phyloP scores from a whole-genome alignment of 2,113 vertebrate species.

The Nyctibius bracteatus region DNA sequence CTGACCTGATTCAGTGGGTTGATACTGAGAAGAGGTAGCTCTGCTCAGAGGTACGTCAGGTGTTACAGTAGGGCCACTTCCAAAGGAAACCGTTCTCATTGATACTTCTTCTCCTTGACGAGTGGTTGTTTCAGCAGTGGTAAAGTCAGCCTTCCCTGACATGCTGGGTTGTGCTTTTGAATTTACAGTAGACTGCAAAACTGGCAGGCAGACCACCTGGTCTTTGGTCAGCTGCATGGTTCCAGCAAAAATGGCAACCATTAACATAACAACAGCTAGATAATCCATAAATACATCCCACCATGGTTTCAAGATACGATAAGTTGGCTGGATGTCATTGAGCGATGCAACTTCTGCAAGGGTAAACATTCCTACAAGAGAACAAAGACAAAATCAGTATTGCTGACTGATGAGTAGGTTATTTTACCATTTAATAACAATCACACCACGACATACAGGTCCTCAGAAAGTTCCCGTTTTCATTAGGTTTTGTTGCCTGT shows the following conservation, averaged over 20 bases:
- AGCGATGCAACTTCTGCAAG: constrained; percentile 98
- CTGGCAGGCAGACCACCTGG: constrained; percentile 96
- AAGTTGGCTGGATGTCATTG: constrained; percentile 97
- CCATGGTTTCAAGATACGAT: constrained; percentile 99
- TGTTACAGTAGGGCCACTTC: constrained; percentile 71
- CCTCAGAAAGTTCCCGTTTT: background rate
- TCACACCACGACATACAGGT: background rate
- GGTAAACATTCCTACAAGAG: constrained; percentile 95
- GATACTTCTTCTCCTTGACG: constrained; percentile 49
- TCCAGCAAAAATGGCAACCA: constrained; percentile 98
- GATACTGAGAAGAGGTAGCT: constrained; percentile 68
- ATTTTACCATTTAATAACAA: background rate
- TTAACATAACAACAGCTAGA: constrained; percentile 95
- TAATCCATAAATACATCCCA: constrained; percentile 99
- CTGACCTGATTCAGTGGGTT: constrained; percentile 61
- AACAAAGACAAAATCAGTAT: constrained; percentile 38
- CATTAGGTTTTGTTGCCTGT: background rate
- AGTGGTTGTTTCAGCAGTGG: constrained; percentile 64
- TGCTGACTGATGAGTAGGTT: background rate
- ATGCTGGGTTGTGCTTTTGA: constrained; percentile 63
- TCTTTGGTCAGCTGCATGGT: constrained; percentile 99
- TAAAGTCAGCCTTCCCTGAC: constrained; percentile 59
- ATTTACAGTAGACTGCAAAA: constrained; percentile 80
- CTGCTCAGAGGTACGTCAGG: constrained; percentile 72
- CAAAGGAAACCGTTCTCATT: constrained; percentile 68